phyloP scores from a whole-genome alignment of 2,113 vertebrate genomes.

The Pedetes capensis region DNA sequence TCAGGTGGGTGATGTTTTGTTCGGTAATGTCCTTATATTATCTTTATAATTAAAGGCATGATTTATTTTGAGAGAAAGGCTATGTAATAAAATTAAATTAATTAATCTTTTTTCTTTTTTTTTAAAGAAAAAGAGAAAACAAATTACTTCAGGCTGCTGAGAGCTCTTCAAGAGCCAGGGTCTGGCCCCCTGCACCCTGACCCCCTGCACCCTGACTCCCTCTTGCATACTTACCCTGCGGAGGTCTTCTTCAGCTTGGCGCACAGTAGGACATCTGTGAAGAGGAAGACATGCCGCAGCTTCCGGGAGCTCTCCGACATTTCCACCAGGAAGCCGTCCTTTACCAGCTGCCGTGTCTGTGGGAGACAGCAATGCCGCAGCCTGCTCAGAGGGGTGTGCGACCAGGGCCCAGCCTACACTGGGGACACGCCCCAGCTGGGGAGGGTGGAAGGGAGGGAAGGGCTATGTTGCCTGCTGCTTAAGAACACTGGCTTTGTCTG shows the following conservation, averaged over 20 bases:
- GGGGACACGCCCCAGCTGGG: too few species aligned
- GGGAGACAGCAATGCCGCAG: slow-evolving; percentile 43
- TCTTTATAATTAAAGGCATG: slow-evolving; percentile 54
- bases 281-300: slow-evolving; percentile 98
- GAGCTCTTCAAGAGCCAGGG: background rate
- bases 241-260: slow-evolving; percentile 97
- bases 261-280: slow-evolving; percentile 97
- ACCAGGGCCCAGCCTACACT: background rate
- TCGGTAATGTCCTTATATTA: slow-evolving; percentile 13
- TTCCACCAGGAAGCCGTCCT: slow-evolving; percentile 98
- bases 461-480: background rate
- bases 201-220: accelerated
- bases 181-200: accelerated
- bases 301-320: slow-evolving; percentile 96
- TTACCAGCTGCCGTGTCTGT: slow-evolving; percentile 96
- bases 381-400: slow-evolving; percentile 22
- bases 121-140: background rate
- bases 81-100: slow-evolving; percentile 9
- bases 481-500: background rate
- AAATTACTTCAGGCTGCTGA: background rate
- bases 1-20: background rate
- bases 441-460: background rate
- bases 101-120: background rate
- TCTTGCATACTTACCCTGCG: slow-evolving; percentile 87
- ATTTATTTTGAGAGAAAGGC: slow-evolving; percentile 43